These are phyloP conservation scores for Miniopterus natalensis DNA, from an alignment of 2,113 vertebrate species.

Conservation along the genomic window DNA sequence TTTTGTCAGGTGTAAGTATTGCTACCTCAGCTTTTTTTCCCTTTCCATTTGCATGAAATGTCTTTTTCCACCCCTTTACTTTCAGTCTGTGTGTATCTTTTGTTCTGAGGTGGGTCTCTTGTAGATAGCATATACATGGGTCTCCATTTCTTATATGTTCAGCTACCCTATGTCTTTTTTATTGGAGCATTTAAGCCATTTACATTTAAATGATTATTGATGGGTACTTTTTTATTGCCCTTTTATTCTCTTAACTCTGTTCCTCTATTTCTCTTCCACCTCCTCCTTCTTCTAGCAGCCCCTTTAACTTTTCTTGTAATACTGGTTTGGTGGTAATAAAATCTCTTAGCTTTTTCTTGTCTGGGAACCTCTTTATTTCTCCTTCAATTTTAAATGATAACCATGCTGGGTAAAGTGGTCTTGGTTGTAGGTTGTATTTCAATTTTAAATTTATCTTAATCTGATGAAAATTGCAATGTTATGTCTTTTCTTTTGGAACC, in stretches of 20 bases:
- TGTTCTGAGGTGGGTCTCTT: not conserved
- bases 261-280: not conserved
- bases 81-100: not conserved
- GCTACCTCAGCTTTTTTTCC: not conserved
- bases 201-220: not conserved
- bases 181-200: not conserved
- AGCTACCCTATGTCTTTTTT: not conserved
- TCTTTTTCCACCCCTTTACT: not conserved
- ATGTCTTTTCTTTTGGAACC: not conserved
- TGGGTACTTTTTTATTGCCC: not conserved
- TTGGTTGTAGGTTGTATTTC: not conserved
- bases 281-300: not conserved
- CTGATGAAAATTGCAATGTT: not conserved
- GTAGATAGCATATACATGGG: not conserved
- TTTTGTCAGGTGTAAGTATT: not conserved
- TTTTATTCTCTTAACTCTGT: not conserved
- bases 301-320: not conserved
- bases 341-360: not conserved
- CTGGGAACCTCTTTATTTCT: not conserved
- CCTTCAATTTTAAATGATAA: not conserved
- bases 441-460: not conserved
- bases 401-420: not conserved
- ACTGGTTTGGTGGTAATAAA: not conserved
- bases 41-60: not conserved
- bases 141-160: not conserved